A percentile compares a stretch with the other conserved stretches of the same genome.
Conservation (phyloP, 2,888 invertebrate species). For the Tetramorium bicarinatum region DNA sequence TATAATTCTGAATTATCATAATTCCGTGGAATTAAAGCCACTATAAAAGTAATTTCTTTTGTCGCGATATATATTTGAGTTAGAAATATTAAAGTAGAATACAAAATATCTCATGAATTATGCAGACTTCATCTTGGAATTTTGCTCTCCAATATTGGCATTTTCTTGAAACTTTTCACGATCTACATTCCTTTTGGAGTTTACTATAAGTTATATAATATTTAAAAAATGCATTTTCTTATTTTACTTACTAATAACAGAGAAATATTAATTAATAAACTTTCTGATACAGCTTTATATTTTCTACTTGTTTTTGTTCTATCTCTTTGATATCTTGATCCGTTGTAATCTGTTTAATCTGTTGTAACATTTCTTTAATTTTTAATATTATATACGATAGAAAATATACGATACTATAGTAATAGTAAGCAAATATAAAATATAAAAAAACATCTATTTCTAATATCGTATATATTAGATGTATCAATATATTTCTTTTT, state of each 20-base stretch:
- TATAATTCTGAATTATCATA: not conserved
- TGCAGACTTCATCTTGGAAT: slow-evolving; percentile 1
- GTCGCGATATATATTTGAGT: not conserved
- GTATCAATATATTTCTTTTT: not conserved
- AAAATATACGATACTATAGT: not conserved
- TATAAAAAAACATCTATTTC: not conserved
- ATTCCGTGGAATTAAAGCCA: not conserved
- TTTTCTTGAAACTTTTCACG: slow-evolving; percentile 14
- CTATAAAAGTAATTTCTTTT: slow-evolving; percentile 15
- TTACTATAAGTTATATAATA: not conserved
- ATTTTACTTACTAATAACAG: not conserved
- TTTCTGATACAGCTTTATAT: not conserved
- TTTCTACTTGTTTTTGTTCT: not conserved
- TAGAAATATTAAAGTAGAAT: slow-evolving; percentile 12
- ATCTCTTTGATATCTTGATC: not conserved
- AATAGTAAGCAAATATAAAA: not conserved
- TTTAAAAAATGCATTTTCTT: not conserved
- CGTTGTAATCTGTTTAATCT: not conserved
- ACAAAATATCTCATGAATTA: slow-evolving; percentile 40
- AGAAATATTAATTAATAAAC: not conserved
- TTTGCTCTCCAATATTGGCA: slow-evolving; percentile 23
- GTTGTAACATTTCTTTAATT: not conserved
- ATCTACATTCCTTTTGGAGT: not conserved
- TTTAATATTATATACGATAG: not conserved
- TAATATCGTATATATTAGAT: not conserved